phyloP scores from a whole-genome alignment of 2,113 vertebrate species.

The Tringa solitaria region DNA sequence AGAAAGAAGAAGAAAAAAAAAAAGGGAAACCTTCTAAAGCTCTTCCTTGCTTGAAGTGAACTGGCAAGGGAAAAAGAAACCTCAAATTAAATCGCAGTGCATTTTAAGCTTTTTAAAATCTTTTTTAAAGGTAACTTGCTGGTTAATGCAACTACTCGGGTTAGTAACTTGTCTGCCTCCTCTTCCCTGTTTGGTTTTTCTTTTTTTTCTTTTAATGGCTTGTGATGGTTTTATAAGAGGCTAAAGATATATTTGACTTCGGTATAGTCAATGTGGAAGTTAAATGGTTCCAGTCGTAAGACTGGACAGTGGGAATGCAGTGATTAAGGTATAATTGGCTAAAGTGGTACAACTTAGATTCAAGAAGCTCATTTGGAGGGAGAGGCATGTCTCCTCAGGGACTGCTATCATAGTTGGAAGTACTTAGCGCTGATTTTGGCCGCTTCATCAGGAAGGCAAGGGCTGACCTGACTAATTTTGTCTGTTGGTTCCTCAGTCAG shows the following conservation, averaged over 20 bases:
- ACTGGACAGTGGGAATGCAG: not conserved
- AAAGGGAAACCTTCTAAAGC: not conserved
- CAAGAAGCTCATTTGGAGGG: not conserved
- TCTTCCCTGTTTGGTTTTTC: not conserved
- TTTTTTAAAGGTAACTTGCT: not conserved
- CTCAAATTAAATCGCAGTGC: not conserved
- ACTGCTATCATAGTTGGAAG: not conserved
- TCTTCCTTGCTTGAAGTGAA: not conserved
- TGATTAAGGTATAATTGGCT: not conserved
- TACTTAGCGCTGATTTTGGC: not conserved
- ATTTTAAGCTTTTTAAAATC: not conserved
- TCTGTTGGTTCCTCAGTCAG: not conserved
- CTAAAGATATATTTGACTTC: not conserved
- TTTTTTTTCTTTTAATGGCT: not conserved
- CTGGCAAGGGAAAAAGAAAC: not conserved
- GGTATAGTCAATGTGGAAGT: not conserved
- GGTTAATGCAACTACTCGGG: not conserved
- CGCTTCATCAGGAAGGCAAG: not conserved
- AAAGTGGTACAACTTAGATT: not conserved
- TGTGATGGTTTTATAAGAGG: not conserved
- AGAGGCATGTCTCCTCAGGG: not conserved
- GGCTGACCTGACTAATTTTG: not conserved
- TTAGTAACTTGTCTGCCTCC: not conserved
- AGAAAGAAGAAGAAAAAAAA: not conserved
- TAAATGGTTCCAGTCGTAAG: not conserved